A percentile compares a stretch with the other conserved stretches of the same genome.
These are phyloP conservation scores for Callionymus lyra DNA, from an alignment of 2,113 vertebrate species.

Conservation along the genomic window DNA sequence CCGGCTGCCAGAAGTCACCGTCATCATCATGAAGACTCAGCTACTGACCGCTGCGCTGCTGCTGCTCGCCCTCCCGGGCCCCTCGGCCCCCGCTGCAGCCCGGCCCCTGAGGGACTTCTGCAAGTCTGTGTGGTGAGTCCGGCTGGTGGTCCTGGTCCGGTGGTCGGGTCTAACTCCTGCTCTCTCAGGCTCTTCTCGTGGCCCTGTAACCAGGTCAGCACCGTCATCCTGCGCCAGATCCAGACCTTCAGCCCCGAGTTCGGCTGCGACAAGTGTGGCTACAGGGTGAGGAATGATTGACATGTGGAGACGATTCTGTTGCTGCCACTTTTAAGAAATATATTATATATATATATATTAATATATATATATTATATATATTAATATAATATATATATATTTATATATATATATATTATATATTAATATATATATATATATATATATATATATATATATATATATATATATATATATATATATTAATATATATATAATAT, in stretches of 20 bases:
- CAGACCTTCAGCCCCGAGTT: constrained; percentile 2
- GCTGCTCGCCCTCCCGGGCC: not conserved
- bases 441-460: no score
- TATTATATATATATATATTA: no score
- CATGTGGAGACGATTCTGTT: no score
- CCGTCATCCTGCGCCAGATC: not conserved
- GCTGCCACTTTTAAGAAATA: no score
- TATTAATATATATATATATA: no score
- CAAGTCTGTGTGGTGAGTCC: constrained; percentile 21
- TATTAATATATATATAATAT: not conserved
- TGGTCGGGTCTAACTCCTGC: not conserved
- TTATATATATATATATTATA: no score
- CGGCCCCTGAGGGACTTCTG: constrained; percentile 16
- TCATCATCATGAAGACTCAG: constrained; percentile 12
- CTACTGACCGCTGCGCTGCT: constrained; percentile 6
- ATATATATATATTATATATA: no score
- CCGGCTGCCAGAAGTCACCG: no score
- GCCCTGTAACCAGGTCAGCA: not conserved
- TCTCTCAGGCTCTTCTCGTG: not conserved
- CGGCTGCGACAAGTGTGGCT: constrained; percentile 10
- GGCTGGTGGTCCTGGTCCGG: no score
- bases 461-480: no score
- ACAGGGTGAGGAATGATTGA: not conserved
- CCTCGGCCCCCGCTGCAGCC: not conserved
- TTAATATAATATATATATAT: no score